A percentile compares a stretch with the other conserved stretches of the same genome.
phyloP scores from a whole-genome alignment of 2,797 vertebrate genomes.

The Emydoidea blandingii region DNA sequence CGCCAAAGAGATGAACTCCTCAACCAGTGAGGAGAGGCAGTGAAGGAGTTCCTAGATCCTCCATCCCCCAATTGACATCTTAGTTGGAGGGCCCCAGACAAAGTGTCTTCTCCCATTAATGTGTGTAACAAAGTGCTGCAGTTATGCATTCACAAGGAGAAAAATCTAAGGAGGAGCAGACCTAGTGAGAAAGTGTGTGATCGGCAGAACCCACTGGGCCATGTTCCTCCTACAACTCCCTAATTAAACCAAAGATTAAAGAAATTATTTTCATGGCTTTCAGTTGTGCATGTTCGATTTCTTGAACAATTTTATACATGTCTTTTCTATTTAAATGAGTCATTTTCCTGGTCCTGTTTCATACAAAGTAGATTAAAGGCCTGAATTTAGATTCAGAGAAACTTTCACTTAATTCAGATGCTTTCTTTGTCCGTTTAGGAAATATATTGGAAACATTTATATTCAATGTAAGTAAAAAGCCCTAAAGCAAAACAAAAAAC shows the following conservation, averaged over 20 bases:
- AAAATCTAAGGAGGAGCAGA: no score
- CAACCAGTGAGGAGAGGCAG: no score
- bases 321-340: background rate
- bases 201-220: no score
- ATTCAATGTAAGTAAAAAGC: slow-evolving; percentile 51
- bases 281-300: background rate
- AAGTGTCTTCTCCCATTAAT: no score
- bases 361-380: background rate
- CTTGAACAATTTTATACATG: background rate
- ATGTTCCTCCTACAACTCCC: no score
- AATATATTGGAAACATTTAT: slow-evolving; percentile 51
- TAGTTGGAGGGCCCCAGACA: no score
- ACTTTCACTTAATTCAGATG: slow-evolving; percentile 30
- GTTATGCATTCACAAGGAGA: no score
- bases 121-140: no score
- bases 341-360: slow-evolving; percentile 31
- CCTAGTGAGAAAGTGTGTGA: no score
- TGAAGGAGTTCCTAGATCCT: no score
- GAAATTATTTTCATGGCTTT: slow-evolving; percentile 1
- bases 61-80: no score
- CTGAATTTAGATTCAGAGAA: background rate
- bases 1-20: no score
- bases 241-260: background rate
- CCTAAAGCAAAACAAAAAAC: slow-evolving; percentile 27
- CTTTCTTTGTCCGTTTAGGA: slow-evolving; percentile 39